Evolutionary conservation across 2,888 invertebrate genomes (phyloP), one percentile per base, ranked within the genome.

Genomic region (Napeogenes sylphis): DNA sequence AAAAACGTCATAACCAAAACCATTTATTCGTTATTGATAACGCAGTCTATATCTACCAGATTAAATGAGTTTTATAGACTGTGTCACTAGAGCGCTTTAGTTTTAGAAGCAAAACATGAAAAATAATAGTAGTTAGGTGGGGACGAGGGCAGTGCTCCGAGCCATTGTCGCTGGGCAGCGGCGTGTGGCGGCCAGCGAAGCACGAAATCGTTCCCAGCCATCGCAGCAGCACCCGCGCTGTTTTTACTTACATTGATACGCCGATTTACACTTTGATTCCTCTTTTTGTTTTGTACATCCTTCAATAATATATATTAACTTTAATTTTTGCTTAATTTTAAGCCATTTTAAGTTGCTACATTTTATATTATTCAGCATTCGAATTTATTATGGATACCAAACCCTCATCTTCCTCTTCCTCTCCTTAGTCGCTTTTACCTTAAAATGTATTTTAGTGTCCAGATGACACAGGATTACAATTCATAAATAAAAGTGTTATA

Each of bases 141-240:
- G 74, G 77, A 76, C 64, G 81, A 80, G 85, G 84, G 82, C 84
- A 84, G 74, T 82, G 85, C 83, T 81, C 83, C 73, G 79, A 57
- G 74, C 77, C 81, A 87, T 90, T 90, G 90, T 90, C 79, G 82
- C 73, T 78, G 80, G 70, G 73, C 88, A 89, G 75, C 83, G 86
- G 85, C 80, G 85, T 88, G 88, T 87, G 78, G 82, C 82, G 79
- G 70, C 70, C 86, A 85, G 78, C 83, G 80, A 82, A 88, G 82
- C 88, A 87, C 85, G 84, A 89, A 88, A 89, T 89, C 88, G 85
- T 76, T 85, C 81, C 81, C 79, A 81, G 80, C 68, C 69, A 71
- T 70, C 63, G 68, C 67, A 69, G 66, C 68, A 68, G 65, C 69
- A 70, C 67, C 69, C 66, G 58, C 70, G 67, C 59, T 55, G 62